A percentile compares a stretch with the other conserved stretches of the same genome.
These are phyloP conservation scores for Smittia sp. DNA, from an alignment of 2,888 invertebrate genomes.

Conservation along the genomic window DNA sequence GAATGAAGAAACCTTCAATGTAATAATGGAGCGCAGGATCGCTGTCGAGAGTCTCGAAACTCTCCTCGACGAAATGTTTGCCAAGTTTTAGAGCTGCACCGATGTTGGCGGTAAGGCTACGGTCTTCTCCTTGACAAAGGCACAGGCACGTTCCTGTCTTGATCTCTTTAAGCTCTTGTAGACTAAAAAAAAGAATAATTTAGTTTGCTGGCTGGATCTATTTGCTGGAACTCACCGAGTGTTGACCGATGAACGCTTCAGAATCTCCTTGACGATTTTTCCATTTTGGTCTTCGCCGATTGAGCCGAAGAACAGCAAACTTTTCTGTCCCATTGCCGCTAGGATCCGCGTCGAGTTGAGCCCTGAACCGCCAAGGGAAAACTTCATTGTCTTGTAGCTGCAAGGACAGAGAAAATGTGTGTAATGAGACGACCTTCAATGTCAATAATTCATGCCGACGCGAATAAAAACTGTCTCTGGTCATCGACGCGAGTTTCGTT, in stretches of 20 bases:
- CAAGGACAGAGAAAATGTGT: neutral
- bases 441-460: slow-evolving; percentile 17
- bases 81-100: slow-evolving; percentile 57
- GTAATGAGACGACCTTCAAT: slow-evolving; percentile 18
- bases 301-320: slow-evolving; percentile 56
- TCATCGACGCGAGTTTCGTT: neutral
- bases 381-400: slow-evolving; percentile 45
- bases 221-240: slow-evolving; percentile 48
- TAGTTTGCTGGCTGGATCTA: slow-evolving; percentile 43
- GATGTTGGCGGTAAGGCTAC: slow-evolving; percentile 57
- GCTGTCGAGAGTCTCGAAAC: slow-evolving; percentile 42
- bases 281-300: slow-evolving; percentile 56
- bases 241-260: slow-evolving; percentile 52
- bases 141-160: slow-evolving; percentile 58
- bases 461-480: neutral
- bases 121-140: slow-evolving; percentile 53
- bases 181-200: slow-evolving; percentile 44
- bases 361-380: slow-evolving; percentile 54
- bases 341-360: slow-evolving; percentile 57
- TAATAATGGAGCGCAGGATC: slow-evolving; percentile 50
- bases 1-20: slow-evolving; percentile 61
- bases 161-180: slow-evolving; percentile 48
- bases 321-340: slow-evolving; percentile 46
- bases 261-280: slow-evolving; percentile 50
- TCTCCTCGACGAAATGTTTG: slow-evolving; percentile 48